phyloP scores from a whole-genome alignment of 2,797 vertebrate genomes.

The Notamacropus eugenii region DNA sequence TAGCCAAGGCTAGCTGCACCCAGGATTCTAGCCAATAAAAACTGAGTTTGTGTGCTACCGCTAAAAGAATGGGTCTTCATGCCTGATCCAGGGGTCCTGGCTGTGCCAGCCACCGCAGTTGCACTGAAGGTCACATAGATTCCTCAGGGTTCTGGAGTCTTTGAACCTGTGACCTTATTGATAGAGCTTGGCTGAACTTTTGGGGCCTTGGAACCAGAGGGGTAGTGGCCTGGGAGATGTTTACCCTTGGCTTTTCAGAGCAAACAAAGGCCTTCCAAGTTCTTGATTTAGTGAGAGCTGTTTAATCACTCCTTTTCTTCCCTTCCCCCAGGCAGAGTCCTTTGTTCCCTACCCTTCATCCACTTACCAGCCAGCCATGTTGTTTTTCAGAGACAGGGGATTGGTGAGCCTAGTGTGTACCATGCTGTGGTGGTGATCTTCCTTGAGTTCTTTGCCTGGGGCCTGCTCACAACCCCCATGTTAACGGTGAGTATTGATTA shows the following conservation, averaged over 20 bases:
- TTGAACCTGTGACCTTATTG: neutral
- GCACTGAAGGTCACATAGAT: neutral
- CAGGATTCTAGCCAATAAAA: neutral
- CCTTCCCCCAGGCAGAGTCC: neutral
- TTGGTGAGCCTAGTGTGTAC: slow-evolving; percentile 95
- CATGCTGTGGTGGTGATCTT: slow-evolving; percentile 96
- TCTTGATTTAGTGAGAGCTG: neutral
- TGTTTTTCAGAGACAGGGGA: slow-evolving; percentile 90
- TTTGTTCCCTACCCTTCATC: neutral
- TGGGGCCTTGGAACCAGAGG: neutral
- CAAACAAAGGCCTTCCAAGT: neutral
- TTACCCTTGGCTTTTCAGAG: neutral
- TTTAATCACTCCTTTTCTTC: neutral
- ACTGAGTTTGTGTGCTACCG: neutral
- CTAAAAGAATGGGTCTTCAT: neutral
- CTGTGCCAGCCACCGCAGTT: neutral
- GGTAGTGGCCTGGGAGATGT: neutral
- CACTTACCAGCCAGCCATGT: neutral
- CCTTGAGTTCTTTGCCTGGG: slow-evolving; percentile 96
- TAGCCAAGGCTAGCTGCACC: neutral
- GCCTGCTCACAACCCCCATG: slow-evolving; percentile 94
- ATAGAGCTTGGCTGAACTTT: neutral
- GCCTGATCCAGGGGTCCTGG: neutral
- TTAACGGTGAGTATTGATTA: slow-evolving; percentile 87
- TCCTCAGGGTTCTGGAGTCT: neutral